phyloP scores from a whole-genome alignment of 2,113 vertebrate species.

The Coracopsis vasa region DNA sequence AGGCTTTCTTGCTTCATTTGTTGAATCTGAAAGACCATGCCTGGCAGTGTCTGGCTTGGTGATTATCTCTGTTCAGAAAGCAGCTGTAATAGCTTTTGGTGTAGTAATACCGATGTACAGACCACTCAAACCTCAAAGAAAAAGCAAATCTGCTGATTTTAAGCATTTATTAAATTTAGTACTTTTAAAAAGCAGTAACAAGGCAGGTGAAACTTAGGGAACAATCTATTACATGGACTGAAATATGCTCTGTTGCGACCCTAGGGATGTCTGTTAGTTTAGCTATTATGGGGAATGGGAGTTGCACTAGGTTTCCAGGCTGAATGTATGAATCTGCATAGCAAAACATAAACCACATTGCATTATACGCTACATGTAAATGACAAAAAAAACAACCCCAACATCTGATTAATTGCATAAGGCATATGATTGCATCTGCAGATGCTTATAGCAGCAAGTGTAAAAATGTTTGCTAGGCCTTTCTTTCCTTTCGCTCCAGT shows the following conservation, averaged over 20 bases:
- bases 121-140: neutral
- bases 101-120: neutral
- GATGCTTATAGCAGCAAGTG: neutral
- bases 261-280: neutral
- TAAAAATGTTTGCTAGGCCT: neutral
- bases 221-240: neutral
- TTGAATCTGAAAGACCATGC: neutral
- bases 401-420: neutral
- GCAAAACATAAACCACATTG: neutral
- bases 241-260: accelerated
- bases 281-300: neutral
- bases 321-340: neutral
- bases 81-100: neutral
- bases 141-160: neutral
- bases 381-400: neutral
- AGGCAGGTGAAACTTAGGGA: neutral
- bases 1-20: neutral
- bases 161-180: neutral
- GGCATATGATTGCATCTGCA: neutral
- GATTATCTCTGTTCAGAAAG: neutral
- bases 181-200: neutral
- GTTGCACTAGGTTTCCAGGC: neutral
- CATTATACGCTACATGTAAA: neutral
- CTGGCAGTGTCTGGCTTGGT: neutral
- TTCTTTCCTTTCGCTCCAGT: neutral